A percentile compares a stretch with the other conserved stretches of the same genome.
phyloP scores from a whole-genome alignment of 1,140 invertebrate species.

The Rhynchophorus ferrugineus region DNA sequence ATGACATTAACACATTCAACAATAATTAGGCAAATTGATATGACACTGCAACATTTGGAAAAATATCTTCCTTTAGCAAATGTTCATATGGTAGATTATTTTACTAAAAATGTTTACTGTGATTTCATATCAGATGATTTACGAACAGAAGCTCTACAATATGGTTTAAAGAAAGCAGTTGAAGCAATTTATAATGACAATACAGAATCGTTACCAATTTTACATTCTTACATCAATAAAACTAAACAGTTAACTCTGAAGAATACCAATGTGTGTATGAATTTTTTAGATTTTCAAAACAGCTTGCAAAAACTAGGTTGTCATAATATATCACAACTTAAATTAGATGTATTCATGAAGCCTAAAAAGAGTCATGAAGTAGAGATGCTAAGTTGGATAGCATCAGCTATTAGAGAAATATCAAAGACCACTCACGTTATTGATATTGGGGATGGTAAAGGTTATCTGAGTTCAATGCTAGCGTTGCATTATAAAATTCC shows the following conservation, averaged over 20 bases:
- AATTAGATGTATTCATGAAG: conserved; percentile 60
- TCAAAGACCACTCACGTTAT: conserved; percentile 49
- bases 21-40: conserved; percentile 45
- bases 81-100: conserved; percentile 74
- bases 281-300: conserved; percentile 37
- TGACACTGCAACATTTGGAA: conserved; percentile 49
- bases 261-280: conserved; percentile 41
- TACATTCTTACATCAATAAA: conserved; percentile 35
- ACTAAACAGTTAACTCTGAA: conserved; percentile 37
- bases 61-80: conserved; percentile 56
- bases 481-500: conserved; percentile 60
- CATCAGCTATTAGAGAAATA: conserved; percentile 35
- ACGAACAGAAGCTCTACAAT: conserved; percentile 45
- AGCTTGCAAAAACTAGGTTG: conserved; percentile 38
- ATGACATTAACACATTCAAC: conserved; percentile 10
- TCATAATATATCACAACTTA: conserved; percentile 25
- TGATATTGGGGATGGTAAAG: conserved; percentile 82
- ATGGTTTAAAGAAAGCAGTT: conserved; percentile 39
- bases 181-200: conserved; percentile 41
- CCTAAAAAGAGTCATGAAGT: conserved; percentile 81
- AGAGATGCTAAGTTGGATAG: conserved; percentile 44
- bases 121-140: conserved; percentile 49
- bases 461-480: conserved; percentile 70
- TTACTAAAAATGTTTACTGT: conserved; percentile 63
- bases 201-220: conserved; percentile 16